Percentiles rank a stretch among this genome's conserved stretches.
Evolutionary conservation across 2,888 invertebrate genomes (phyloP).

Genomic region (Troilus luridus): DNA sequence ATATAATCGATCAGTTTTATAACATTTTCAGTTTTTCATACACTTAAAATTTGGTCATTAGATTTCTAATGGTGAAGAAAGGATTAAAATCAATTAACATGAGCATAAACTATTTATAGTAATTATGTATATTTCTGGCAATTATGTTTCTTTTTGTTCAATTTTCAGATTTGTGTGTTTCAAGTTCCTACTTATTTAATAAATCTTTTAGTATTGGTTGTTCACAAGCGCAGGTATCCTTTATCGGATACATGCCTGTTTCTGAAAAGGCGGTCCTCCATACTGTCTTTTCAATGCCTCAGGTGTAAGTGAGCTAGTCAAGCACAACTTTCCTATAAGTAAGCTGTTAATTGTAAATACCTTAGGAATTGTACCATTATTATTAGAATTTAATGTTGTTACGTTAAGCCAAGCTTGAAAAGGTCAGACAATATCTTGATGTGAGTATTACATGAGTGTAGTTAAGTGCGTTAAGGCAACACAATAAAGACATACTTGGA

Average conservation of each 20-base stretch:
- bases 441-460: conserved; percentile 23
- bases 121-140: conserved; percentile 19
- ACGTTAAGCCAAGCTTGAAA: background rate
- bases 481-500: conserved; percentile 26
- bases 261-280: background rate
- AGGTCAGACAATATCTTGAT: conserved; percentile 13
- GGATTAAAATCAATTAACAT: background rate
- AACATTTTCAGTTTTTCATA: background rate
- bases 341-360: conserved; percentile 1
- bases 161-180: conserved; percentile 49
- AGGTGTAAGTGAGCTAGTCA: conserved; percentile 48
- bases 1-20: background rate
- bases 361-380: background rate
- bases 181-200: conserved; percentile 52
- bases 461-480: background rate
- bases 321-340: background rate
- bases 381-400: background rate
- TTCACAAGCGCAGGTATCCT: background rate
- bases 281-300: conserved; percentile 36
- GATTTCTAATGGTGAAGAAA: background rate
- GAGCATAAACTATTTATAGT: background rate
- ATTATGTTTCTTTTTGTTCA: conserved; percentile 20
- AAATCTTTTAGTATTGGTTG: conserved; percentile 31
- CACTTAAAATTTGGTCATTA: background rate
- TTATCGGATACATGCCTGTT: background rate